phyloP scores from a whole-genome alignment of 2,888 invertebrate genomes.

The Spisula solida region DNA sequence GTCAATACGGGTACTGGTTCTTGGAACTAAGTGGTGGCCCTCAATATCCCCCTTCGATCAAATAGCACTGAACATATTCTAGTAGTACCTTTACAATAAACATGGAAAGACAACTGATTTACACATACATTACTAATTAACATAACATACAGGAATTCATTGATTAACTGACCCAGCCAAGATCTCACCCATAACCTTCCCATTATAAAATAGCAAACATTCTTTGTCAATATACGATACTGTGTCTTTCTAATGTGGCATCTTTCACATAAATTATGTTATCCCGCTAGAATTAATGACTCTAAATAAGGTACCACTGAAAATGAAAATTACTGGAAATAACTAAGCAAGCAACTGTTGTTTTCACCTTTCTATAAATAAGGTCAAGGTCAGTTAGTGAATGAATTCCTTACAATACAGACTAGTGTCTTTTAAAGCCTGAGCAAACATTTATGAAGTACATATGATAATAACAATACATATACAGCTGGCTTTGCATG shows the following conservation, averaged over 20 bases:
- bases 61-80: constrained; percentile 67
- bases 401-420: constrained; percentile 31
- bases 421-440: constrained; percentile 54
- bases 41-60: constrained; percentile 7
- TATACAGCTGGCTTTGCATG: neutral
- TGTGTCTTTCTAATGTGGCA: neutral
- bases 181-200: neutral
- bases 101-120: constrained; percentile 59
- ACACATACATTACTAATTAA: constrained; percentile 43
- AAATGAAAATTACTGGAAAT: neutral
- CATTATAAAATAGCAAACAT: neutral
- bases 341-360: neutral
- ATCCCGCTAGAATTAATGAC: neutral
- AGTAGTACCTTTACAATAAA: constrained; percentile 60
- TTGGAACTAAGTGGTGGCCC: constrained; percentile 60
- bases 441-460: constrained; percentile 42
- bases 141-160: constrained; percentile 4
- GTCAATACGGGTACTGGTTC: constrained; percentile 22
- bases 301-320: neutral
- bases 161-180: neutral
- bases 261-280: neutral
- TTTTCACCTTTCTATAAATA: neutral
- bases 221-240: neutral
- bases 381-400: neutral
- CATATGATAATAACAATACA: constrained; percentile 22